Base-by-base conservation (phyloP, 1,140 invertebrate species). In the Ruditapes philippinarum region DNA sequence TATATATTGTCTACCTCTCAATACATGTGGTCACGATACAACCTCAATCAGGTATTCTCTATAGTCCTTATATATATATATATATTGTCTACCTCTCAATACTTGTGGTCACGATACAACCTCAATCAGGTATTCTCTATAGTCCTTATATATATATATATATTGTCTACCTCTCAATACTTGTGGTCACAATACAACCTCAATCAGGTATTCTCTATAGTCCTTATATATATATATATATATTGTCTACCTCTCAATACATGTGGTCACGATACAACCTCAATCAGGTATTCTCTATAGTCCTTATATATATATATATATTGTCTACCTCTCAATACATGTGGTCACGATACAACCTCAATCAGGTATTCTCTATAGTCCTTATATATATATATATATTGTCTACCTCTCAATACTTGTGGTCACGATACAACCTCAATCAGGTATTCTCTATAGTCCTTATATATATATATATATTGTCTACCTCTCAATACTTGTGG, bases 401-500 rank as follows among this genome's bases (percentile, higher is more conserved):
- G n/a, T n/a, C n/a, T n/a, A n/a, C n/a, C n/a, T n/a, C n/a, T n/a
- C n/a, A n/a, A 97, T 12, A 98, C 97, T 54, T 99, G 98, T 95
- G 98, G 97, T 0, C 96, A 97, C 51, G 97, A 98, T 84, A 97
- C 97, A 60, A 97, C 98, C 92, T 96, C 96, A 94, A 95, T 99
- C 19, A 96, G 98, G 89, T 98, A 62, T 45, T 45, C 5, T 45
- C 14, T 45, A 14, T 45, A 45, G 5, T 5, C 14, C 14, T 45
- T 45, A 45, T 45, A 45, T 45, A 14, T 5, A 45, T 45, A 7
- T 45, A 45, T 7, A 45, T 5, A n/a, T n/a, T n/a, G n/a, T n/a
- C n/a, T n/a, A n/a, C n/a, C n/a, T n/a, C n/a, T n/a, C n/a, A n/a
- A 97, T 12, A 98, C 97, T 54, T 99, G 98, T 95, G 98, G 97